Evolutionary conservation across 2,797 vertebrate species (phyloP), one percentile per base, ranked within the genome.

Genomic region (Semaprochilodus insignis): DNA sequence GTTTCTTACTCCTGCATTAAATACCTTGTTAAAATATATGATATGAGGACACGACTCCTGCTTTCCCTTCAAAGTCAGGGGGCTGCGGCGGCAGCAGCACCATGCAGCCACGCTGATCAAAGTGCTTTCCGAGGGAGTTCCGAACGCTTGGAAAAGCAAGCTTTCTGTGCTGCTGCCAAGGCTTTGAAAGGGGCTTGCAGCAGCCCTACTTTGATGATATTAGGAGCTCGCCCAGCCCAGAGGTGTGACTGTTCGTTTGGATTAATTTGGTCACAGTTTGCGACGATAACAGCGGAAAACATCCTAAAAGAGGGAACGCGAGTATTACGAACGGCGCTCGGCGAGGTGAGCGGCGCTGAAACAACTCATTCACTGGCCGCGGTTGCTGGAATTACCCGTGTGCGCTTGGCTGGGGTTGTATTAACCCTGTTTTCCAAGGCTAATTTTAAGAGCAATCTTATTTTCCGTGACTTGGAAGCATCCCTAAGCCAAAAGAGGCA

Each of bases 1-100:
- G 57, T 71, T 78, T 85, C 77, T 83, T 81, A 86, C 80, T 86
- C 80, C 71, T 78, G 44, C 65, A 83, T 83, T 84, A 87, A 90
- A 89, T 85, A 87, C 82, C 80, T 83, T 54, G 63, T 87, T 81
- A 88, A 87, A 89, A 74, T 69, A 70, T 74, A 83, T 69, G 59
- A 66, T 62, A 82, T 73, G 63, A 77, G 52, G 67, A 86, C 79
- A 84, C 83, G 36, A 80, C 81, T 80, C 72, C 70, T 81, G 80
- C 60, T 75, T 66, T 34, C 17, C 10, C 70, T 48, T 74, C 66
- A 74, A 57, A 62, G 48, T 66, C 69, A 6, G n/a, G 77, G 69
- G 63, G 74, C 72, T 78, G 36, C 40, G 40, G 40, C 40, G 40
- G 40, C 23, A 36, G 62, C 31, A 51, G 55, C 63, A 65, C 70